These are phyloP conservation scores for Rhynchonycteris naso DNA, from an alignment of 2,797 vertebrate species.

Conservation along the genomic window DNA sequence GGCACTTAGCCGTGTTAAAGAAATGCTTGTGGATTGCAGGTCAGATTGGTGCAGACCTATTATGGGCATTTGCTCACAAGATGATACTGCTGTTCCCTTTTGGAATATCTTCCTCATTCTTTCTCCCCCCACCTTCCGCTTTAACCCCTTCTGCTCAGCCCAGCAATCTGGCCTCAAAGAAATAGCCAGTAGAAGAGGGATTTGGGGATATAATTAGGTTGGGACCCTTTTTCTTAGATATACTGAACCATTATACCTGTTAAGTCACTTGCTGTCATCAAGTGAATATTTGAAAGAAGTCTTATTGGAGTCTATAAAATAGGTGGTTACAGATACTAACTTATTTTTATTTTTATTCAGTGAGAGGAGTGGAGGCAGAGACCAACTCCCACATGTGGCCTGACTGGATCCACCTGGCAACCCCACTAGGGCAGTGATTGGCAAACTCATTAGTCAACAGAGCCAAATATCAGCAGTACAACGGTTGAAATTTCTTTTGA, in stretches of 20 bases:
- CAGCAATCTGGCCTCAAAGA: background rate
- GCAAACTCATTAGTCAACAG: too few relatives aligned
- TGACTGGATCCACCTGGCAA: too few relatives aligned
- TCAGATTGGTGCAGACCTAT: background rate
- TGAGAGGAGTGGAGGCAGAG: too few relatives aligned
- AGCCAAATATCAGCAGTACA: too few relatives aligned
- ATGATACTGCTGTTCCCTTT: background rate
- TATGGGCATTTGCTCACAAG: background rate
- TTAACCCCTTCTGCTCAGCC: background rate
- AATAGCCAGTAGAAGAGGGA: background rate
- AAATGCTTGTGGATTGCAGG: background rate
- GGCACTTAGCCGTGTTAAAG: background rate
- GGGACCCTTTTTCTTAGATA: background rate
- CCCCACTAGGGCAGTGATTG: too few relatives aligned
- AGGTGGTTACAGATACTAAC: background rate
- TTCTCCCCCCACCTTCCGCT: background rate
- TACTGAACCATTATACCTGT: background rate
- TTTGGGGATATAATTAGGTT: background rate
- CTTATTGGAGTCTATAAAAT: background rate
- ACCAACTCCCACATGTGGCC: too few relatives aligned
- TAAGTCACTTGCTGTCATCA: background rate
- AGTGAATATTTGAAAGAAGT: background rate
- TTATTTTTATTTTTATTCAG: too few relatives aligned
- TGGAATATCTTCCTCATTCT: background rate
- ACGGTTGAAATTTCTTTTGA: too few relatives aligned